Evolutionary conservation across 2,888 invertebrate species (phyloP).

Genomic region (Netelia melanura): DNA sequence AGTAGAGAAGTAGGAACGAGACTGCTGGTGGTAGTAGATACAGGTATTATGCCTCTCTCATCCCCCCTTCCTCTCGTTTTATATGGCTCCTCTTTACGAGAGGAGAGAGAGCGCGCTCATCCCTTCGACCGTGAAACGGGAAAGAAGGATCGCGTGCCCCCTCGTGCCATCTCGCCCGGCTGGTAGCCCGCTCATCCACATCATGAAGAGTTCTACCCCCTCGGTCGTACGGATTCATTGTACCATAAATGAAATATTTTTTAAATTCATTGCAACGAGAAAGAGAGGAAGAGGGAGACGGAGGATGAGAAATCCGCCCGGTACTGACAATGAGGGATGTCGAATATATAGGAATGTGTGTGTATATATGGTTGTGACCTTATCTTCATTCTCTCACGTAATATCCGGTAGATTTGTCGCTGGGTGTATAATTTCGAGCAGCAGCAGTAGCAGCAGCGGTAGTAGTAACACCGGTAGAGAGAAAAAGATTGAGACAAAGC

Average conservation of each 20-base stretch:
- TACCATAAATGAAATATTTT: conserved; percentile 70
- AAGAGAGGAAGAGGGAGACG: neutral
- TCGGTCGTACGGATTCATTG: conserved; percentile 48
- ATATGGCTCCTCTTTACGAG: conserved; percentile 51
- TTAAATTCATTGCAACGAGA: conserved; percentile 65
- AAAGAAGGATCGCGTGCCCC: conserved; percentile 30
- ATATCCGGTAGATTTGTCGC: conserved; percentile 51
- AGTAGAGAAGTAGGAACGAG: conserved; percentile 20
- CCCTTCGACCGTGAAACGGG: conserved; percentile 44
- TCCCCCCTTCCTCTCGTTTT: conserved; percentile 45
- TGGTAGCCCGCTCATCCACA: conserved; percentile 55
- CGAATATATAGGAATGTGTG: neutral
- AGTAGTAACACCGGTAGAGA: neutral
- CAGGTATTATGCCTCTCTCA: conserved; percentile 43
- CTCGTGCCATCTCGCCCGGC: conserved; percentile 35
- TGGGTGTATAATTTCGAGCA: conserved; percentile 30
- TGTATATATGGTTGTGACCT: conserved; percentile 2
- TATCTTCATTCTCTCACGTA: conserved; percentile 14
- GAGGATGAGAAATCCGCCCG: neutral
- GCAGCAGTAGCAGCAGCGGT: neutral
- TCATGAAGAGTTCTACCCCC: conserved; percentile 47
- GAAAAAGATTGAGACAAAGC: conserved; percentile 36
- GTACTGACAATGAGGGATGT: neutral
- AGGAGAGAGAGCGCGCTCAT: conserved; percentile 42
- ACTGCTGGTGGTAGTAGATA: conserved; percentile 53